phyloP scores from a whole-genome alignment of 2,113 vertebrate genomes.

The Colistium nudipinnis region DNA sequence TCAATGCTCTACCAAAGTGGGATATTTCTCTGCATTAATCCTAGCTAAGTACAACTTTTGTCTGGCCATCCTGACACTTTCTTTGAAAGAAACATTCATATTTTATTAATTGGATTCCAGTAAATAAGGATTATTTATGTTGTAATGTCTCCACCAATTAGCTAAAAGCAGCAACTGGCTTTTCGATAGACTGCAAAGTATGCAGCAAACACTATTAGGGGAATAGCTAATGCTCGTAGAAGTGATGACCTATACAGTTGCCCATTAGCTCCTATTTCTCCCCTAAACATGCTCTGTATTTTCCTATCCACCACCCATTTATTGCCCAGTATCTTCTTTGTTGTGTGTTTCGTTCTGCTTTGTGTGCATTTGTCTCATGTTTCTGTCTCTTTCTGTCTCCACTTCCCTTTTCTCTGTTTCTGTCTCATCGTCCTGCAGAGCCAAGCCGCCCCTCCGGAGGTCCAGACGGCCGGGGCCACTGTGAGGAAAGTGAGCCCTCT shows the following conservation, averaged over 20 bases:
- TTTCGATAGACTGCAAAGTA: conserved; percentile 8
- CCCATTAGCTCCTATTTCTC: conserved; percentile 11
- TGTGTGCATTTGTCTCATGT: background rate
- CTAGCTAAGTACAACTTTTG: background rate
- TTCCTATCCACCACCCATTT: background rate
- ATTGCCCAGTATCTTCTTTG: conserved; percentile 7
- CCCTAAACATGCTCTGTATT: conserved; percentile 8
- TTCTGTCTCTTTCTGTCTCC: background rate
- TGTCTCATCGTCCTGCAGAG: conserved; percentile 62
- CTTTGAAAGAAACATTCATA: conserved; percentile 1
- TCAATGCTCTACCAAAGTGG: conserved; percentile 53
- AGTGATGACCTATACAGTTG: conserved; percentile 17
- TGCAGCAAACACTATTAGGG: conserved; percentile 8
- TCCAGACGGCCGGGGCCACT: conserved; percentile 86
- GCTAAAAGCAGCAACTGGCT: conserved; percentile 13
- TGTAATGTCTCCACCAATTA: conserved; percentile 5
- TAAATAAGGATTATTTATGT: background rate
- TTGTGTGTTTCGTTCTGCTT: conserved; percentile 1
- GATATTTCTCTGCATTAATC: conserved; percentile 36
- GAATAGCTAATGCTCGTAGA: conserved; percentile 34
- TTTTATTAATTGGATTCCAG: conserved; percentile 8
- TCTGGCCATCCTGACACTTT: conserved; percentile 8
- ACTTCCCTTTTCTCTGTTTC: background rate
- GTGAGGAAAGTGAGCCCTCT: conserved; percentile 95
- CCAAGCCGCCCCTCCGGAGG: conserved; percentile 82